Evolutionary conservation across 2,113 vertebrate genomes (phyloP), one percentile per base, ranked within the genome.

Genomic region (Zapornia atra): DNA sequence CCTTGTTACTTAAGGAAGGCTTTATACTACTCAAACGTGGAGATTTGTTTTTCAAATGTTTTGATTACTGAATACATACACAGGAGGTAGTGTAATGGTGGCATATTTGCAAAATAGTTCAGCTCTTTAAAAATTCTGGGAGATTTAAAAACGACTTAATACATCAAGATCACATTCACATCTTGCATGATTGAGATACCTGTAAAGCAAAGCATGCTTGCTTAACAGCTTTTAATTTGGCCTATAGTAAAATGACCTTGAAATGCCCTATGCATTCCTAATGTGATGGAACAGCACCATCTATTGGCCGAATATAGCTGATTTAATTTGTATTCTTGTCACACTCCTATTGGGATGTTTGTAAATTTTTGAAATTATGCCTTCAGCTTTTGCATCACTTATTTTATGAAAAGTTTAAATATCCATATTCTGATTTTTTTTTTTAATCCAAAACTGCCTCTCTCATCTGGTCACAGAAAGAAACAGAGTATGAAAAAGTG

Each of bases 201-300:
- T 61, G 38, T 77, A 89, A 94, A 90, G 31, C 18, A 93, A 91
- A 94, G 88, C 3, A 33, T 17, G 18, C 68, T 68, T 57, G 72
- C 42, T 66, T n/a, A 42, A 88, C 68, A 69, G 84, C 60, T 96
- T 73, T 80, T 60, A 83, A 46, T 95, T 87, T 60, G 33, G 61
- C 13, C 63, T 40, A 22, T 11, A 31, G 12, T 40, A 20, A 86
- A 50, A 7, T 59, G 77, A 89, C 91, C 86, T 96, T 95, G 77
- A 93, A 89, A 88, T 4, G 36, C 29, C 89, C 72, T 50, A 44
- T 16, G 18, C 11, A 42, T 51, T 85, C 79, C 63, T 61, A 85
- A 83, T n/a, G 7, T 64, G 51, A 46, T 34, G n/a, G 70, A 82
- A 94, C 6, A 95, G 92, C 94, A 84, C 95, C 96, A 97, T 84